Conservation (phyloP, 2,797 vertebrate genomes). For the Sparus aurata region DNA sequence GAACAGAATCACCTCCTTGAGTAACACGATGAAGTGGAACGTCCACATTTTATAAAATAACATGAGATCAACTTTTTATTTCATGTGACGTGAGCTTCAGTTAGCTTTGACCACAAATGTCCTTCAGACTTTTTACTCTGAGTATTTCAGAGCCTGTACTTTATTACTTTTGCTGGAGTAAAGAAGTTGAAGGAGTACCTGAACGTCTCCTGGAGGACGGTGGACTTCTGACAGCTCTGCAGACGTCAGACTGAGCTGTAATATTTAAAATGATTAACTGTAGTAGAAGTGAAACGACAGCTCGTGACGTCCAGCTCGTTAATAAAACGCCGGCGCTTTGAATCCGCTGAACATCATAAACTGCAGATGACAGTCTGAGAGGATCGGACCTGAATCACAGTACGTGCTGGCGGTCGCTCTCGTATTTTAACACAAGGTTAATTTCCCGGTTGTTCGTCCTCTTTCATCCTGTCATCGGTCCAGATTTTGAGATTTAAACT, state of each 20-base stretch:
- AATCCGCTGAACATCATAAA: background rate
- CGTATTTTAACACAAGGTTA: background rate
- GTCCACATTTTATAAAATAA: background rate
- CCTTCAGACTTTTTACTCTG: too few species aligned
- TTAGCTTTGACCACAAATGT: too few species aligned
- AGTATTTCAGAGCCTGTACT: too few species aligned
- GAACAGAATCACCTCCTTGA: background rate
- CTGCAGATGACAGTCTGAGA: background rate
- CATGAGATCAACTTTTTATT: too few species aligned
- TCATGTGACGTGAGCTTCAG: too few species aligned
- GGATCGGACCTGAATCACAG: background rate
- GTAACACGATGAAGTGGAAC: background rate
- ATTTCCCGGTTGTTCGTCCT: background rate
- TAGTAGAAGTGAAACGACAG: too few species aligned
- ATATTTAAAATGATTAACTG: background rate
- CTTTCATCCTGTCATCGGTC: background rate
- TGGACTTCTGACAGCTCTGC: background rate
- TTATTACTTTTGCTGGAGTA: too few species aligned
- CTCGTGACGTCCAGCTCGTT: too few species aligned
- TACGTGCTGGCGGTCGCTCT: background rate
- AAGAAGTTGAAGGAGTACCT: too few species aligned
- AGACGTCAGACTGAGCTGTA: background rate
- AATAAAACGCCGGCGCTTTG: too few species aligned
- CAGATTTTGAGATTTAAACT: background rate
- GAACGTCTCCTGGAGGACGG: too few species aligned